Evolutionary conservation across 2,113 vertebrate genomes (phyloP).

Genomic region (Tachysurus vachellii): DNA sequence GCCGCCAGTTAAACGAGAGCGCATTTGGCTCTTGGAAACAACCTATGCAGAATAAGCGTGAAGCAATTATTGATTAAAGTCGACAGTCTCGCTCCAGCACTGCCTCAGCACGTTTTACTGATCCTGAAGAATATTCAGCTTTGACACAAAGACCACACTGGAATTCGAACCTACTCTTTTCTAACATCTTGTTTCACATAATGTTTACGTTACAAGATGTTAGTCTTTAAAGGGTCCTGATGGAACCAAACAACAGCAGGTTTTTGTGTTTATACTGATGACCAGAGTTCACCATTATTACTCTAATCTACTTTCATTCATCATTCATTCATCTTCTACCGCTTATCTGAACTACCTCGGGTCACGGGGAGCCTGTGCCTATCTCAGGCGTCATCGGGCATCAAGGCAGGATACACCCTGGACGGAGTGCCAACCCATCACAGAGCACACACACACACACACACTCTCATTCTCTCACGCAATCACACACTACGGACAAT

Average conservation of each 20-base stretch:
- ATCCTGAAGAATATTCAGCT: not conserved
- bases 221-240: not conserved
- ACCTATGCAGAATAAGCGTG: not conserved
- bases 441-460: no score
- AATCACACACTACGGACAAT: no score
- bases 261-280: not conserved
- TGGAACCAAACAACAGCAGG: not conserved
- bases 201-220: no score
- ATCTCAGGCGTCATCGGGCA: no score
- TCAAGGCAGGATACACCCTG: no score
- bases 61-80: constrained; percentile 18
- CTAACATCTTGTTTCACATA: not conserved
- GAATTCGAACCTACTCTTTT: not conserved
- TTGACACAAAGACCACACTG: not conserved
- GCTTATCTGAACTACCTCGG: no score
- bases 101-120: constrained; percentile 2
- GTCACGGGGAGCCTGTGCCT: no score
- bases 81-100: not conserved
- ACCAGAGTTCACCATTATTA: not conserved
- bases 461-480: no score
- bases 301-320: not conserved
- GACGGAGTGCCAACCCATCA: no score
- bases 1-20: constrained; percentile 1
- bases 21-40: constrained; percentile 4
- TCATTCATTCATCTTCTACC: no score